Base-by-base conservation (phyloP, 2,888 invertebrate genomes). In the Torymus texanus region DNA sequence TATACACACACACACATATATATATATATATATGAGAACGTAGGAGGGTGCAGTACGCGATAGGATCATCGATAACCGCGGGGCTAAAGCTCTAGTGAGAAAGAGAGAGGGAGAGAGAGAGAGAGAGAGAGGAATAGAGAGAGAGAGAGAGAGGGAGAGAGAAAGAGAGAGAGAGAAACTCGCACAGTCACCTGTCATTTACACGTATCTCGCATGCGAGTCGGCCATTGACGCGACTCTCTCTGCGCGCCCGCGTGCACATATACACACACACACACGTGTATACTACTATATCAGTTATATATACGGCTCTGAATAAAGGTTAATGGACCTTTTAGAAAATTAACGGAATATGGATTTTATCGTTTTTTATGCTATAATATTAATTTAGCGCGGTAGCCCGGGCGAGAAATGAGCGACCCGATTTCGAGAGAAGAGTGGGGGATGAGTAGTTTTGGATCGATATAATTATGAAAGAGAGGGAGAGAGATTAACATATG, bases 121-220 rank as follows among this genome's bases (percentile, higher is more conserved):
- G 16, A 29, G 24, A 24, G 51, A 14, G n/a, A 53, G 67, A 21
- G 67, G 11, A n/a, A 29, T 65, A 50, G 53, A 58, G 29, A 58
- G 53, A 58, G 29, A 58, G 53, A 58, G 29, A 58, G 18, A 50
- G 63, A 24, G 18, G 16, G 24, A 55, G 16, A 29, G 24, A 24
- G 51, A 14, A 11, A 53, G 67, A 21, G 67, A 21, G 24, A 29
- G 71, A 50, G 53, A 58, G 29, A 58, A 11, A 21, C 71, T 16
- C 65, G 51, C 51, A 29, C 8, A 67, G 76, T 24, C 78, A 67
- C 74, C 83, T 82, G 83, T 81, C 82, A 82, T 79, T 82, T 82
- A 71, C 83, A 83, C 73, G 75, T 80, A 78, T 79, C 62, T 75
- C 76, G 75, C 62, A 78, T 72, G 75, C 67, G 72, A 81, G 74